phyloP scores from a whole-genome alignment of 2,888 invertebrate species.

The Trachelus stipa region DNA sequence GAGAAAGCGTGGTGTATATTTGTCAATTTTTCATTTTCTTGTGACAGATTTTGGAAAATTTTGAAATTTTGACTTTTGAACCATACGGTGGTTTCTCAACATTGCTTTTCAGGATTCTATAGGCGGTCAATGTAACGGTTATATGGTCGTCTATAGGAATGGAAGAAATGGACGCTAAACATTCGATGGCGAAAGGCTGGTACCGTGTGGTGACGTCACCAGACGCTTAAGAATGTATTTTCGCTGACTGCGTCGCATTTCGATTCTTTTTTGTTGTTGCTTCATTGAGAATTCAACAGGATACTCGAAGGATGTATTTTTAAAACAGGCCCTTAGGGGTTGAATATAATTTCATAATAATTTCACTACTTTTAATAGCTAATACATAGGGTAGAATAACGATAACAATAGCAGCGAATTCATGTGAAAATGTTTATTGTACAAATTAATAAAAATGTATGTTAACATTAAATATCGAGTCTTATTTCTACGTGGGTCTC shows the following conservation, averaged over 20 bases:
- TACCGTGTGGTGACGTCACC: slow-evolving; percentile 17
- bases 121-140: background rate
- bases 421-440: slow-evolving; percentile 16
- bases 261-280: background rate
- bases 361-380: background rate
- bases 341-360: background rate
- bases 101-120: background rate
- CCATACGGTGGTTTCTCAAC: background rate
- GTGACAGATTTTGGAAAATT: background rate
- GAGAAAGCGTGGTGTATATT: background rate
- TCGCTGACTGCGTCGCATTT: background rate
- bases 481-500: slow-evolving; percentile 59
- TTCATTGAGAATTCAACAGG: background rate
- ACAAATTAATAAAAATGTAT: slow-evolving; percentile 27
- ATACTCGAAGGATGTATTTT: background rate
- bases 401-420: background rate
- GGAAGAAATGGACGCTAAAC: slow-evolving; percentile 1
- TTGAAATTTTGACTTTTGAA: background rate
- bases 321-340: background rate
- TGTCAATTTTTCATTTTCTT: background rate
- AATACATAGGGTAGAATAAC: background rate
- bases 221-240: slow-evolving; percentile 9
- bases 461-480: slow-evolving; percentile 7
- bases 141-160: background rate
- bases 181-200: slow-evolving; percentile 18